These are phyloP conservation scores for Melanotaenia parkinsoni DNA, from an alignment of 2,797 vertebrate species.

Conservation along the genomic window DNA sequence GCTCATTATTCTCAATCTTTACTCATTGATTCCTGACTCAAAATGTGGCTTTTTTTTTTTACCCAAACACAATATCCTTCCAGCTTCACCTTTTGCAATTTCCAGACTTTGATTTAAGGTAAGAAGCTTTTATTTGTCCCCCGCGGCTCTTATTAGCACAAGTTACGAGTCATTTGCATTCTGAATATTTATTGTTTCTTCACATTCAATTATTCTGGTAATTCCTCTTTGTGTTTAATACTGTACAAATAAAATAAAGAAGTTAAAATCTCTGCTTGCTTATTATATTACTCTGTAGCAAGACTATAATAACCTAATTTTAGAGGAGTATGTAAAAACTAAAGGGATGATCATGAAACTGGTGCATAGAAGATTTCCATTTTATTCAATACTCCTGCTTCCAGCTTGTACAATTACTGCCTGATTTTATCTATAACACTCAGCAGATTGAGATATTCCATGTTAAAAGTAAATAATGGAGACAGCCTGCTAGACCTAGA, in stretches of 20 bases:
- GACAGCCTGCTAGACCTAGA: neutral
- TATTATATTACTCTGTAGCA: conserved; percentile 3
- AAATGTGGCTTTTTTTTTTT: conserved; percentile 12
- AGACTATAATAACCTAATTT: conserved; percentile 6
- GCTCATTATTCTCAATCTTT: conserved; percentile 13
- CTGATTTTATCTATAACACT: neutral
- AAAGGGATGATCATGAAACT: neutral
- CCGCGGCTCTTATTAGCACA: conserved; percentile 12
- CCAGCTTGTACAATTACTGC: neutral
- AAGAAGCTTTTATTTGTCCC: conserved; percentile 42
- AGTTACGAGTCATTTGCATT: conserved; percentile 29
- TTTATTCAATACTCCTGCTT: neutral
- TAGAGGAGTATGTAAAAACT: neutral
- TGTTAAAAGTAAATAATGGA: neutral
- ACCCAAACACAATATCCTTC: conserved; percentile 32
- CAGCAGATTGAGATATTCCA: neutral
- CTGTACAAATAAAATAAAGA: conserved; percentile 1
- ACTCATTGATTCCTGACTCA: conserved; percentile 38
- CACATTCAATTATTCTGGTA: conserved; percentile 3
- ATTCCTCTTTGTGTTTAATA: conserved; percentile 24
- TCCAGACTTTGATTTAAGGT: conserved; percentile 23
- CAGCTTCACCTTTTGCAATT: conserved; percentile 24
- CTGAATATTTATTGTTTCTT: conserved; percentile 22
- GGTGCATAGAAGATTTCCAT: neutral
- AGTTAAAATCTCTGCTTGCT: neutral